Evolutionary conservation across 37 sponge, comb jelly and placozoan species (phyloP), one percentile per base, ranked within the genome.

Genomic region (Cladorhizidae sp.): DNA sequence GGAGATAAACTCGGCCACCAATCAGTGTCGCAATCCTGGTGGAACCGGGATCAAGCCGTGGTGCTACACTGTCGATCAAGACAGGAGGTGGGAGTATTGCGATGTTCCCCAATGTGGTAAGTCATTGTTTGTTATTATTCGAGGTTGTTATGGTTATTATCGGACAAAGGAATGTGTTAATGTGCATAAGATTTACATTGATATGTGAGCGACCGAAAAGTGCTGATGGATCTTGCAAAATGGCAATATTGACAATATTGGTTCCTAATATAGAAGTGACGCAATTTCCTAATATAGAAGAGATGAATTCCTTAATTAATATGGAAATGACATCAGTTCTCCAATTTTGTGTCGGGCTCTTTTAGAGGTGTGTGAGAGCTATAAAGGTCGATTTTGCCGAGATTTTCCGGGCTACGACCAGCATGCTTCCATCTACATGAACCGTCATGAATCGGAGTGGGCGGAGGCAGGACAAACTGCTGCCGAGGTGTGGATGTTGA

Each of bases 41-140:
- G 78, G 78, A 17, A 18, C 40, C 11, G 85, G 81, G 14, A 55
- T 65, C 28, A 9, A 62, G 1, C 90, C 90, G 25, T 90, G 90
- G 90, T 90, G 90, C 71, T 84, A 64, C 57, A 80, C 81, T 11
- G 25, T 58, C 14, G 50, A 74, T 40, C 15, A 36, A 18, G 38
- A 50, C 40, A 29, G 14, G 1, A 3, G 86, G 67, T 90, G 90
- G 90, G 86, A 80, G 25, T 84, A 84, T 65, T 90, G 90, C 42
- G 64, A 84, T 33, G 45, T 71, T 20, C 56, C 55, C 26, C 55
- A 54, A 29, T 74, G 74, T 45, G 20, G 74, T 74, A 31, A 74
- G 74, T 50, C 17, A 2, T n/a, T n/a, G n/a, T n/a, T n/a, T n/a
- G n/a, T n/a, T n/a, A n/a, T n/a, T n/a, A n/a, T n/a, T n/a, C n/a